These are phyloP conservation scores for Corythaixoides concolor DNA, from an alignment of 2,113 vertebrate genomes.

Conservation along the genomic window DNA sequence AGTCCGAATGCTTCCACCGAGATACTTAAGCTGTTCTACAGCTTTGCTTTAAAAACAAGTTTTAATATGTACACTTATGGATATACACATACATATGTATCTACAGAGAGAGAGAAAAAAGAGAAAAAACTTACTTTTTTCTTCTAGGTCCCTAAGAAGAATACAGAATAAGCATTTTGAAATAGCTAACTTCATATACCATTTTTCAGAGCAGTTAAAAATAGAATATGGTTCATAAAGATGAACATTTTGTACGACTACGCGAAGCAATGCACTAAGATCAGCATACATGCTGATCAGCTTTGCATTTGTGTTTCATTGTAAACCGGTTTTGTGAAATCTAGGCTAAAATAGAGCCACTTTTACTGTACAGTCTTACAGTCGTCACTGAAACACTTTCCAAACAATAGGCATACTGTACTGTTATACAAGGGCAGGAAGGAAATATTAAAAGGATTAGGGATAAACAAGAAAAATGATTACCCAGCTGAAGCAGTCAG, in stretches of 20 bases:
- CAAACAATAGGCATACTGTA: conserved; percentile 61
- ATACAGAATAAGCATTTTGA: not conserved
- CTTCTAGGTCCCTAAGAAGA: not conserved
- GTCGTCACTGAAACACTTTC: not conserved
- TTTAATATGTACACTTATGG: accelerated
- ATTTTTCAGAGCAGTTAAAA: not conserved
- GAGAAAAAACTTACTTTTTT: not conserved
- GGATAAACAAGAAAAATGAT: conserved; percentile 74
- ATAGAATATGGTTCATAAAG: not conserved
- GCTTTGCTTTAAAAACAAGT: not conserved
- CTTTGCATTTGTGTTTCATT: not conserved
- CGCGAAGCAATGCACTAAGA: not conserved
- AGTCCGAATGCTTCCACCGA: not conserved
- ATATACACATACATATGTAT: not conserved
- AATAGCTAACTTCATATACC: not conserved
- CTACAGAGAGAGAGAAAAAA: not conserved
- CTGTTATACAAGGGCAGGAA: conserved; percentile 54
- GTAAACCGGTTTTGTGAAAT: not conserved
- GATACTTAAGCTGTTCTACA: not conserved
- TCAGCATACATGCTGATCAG: not conserved
- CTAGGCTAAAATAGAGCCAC: conserved; percentile 1
- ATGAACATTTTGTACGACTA: not conserved
- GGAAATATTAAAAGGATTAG: conserved; percentile 74
- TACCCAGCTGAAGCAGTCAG: conserved; percentile 68
- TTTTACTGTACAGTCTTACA: not conserved